Evolutionary conservation across 2,888 invertebrate species (phyloP), one percentile per base, ranked within the genome.

Genomic region (Aethes cnicana): DNA sequence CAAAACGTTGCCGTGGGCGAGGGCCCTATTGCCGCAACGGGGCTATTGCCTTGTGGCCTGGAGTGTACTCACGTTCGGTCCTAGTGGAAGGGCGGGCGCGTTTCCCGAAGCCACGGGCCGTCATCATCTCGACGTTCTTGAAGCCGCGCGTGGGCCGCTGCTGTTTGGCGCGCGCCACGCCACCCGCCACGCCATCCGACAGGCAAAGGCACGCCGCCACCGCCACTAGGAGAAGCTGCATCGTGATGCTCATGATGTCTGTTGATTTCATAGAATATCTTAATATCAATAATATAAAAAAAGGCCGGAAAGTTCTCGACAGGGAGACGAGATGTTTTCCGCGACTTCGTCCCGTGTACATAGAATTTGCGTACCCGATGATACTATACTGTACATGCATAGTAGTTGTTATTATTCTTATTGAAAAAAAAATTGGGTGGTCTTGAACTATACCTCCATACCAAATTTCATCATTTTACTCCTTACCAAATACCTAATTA

Each of bases 41-140:
- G 4, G 16, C 0, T 32, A 2, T 32, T 16, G 2, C 8, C 8
- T 23, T 23, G 8, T 8, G 14, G 16, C 20, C 3, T 26, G 6
- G n/a, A 5, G 26, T 9, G 8, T 33, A 81, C 89, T 80, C 54
- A 88, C 90, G 81, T 63, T 89, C 87, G 55, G 84, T 69, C 63
- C 84, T 74, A 11, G 78, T 70, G 54, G 81, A 74, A 32, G 82
- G 81, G 16, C 84, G 69, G 55, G 90, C 91, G 16, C 93, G 84
- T 77, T 93, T 93, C 42, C 93, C 93, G 68, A 93, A 93, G 41
- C 93, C 92, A 59, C 93, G 77, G 0, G 93, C 93, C 0, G 92
- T 92, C 73, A 92, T 92, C 79, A 92, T 91, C 64, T 92, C 91
- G 49, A 91, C 90, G 71, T 92, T 92, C 73, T 92, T 92, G 77